Evolutionary conservation across 2,888 invertebrate species (phyloP).

Genomic region (Xestoiulus laeticollis): DNA sequence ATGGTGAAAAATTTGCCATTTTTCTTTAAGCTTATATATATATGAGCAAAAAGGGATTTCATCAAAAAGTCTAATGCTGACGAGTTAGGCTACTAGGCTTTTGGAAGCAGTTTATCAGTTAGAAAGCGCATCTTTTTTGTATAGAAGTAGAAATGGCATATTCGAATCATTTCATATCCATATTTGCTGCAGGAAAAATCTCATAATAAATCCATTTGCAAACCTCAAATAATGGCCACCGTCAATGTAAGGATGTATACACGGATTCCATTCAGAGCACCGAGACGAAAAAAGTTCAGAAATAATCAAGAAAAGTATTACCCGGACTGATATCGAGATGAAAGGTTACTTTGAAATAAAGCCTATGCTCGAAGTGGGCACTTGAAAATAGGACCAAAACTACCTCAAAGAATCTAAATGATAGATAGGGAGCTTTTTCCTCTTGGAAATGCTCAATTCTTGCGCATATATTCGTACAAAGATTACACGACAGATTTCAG

Average conservation of each 20-base stretch:
- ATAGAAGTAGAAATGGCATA: not conserved
- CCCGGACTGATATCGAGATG: not conserved
- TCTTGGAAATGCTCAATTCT: conserved; percentile 33
- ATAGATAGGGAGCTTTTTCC: not conserved
- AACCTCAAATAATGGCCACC: not conserved
- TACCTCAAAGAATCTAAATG: not conserved
- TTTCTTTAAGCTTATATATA: not conserved
- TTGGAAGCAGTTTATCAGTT: not conserved
- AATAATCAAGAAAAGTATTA: conserved; percentile 27
- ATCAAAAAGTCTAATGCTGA: not conserved
- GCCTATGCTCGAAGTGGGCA: conserved; percentile 1
- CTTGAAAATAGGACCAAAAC: conserved; percentile 2
- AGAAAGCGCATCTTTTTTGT: not conserved
- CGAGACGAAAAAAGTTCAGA: not conserved
- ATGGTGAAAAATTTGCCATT: not conserved
- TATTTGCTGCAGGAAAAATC: not conserved
- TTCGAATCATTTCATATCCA: not conserved
- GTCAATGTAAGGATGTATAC: not conserved
- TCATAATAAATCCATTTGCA: conserved; percentile 5
- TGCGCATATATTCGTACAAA: conserved; percentile 22
- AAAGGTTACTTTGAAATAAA: conserved; percentile 28
- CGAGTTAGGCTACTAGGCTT: not conserved
- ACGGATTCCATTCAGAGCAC: not conserved
- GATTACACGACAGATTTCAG: not conserved
- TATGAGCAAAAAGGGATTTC: not conserved